Base-by-base conservation (phyloP, 2,797 vertebrate species). In the Phataginus tricuspis region DNA sequence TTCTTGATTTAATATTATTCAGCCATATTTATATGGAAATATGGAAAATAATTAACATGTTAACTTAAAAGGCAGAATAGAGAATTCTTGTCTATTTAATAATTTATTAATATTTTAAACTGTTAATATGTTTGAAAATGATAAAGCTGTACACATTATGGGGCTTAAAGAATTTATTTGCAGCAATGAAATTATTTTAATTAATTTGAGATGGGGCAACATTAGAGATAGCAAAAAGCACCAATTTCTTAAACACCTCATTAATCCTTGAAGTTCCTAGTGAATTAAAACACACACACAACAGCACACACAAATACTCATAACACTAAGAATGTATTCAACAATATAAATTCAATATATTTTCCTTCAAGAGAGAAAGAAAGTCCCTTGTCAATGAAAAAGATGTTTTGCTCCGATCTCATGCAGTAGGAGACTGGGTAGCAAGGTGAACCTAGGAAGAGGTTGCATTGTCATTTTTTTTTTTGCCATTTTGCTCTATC, bases 41-140 rank as follows among this genome's bases (percentile, higher is more conserved):
- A 75, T 37, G 16, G n/a, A 71, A 86, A 91, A 74, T 74, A 0
- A 66, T 55, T 74, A 82, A 51, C 5, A 63, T 77, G 2, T 90
- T 91, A 82, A 86, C n/a, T 92, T 8, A 79, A 90, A 87, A 88
- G 45, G 31, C 2, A 66, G 15, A 95, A n/a, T 82, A 63, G 51
- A 4, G 1, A 74, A 42, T 78, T 77, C 4, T 16, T 16, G 2
- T 49, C 27, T 53, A 69, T 63, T 82, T 90, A 8, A 61, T 49
- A 49, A 53, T 69, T 91, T 72, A 31, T 63, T 85, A 77, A 55
- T 59, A 45, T 69, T 72, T 95, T 72, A 82, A 90, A 49, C 68
- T 75, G 4, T 69, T 79, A 51, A 27, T 45, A 34, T 66, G 55
- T 8, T 39, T 80, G 82, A 71, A 84, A 57, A 55, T 69, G 0